Evolutionary conservation across 2,113 vertebrate genomes (phyloP).

Genomic region (Sakesphorus luctuosus): DNA sequence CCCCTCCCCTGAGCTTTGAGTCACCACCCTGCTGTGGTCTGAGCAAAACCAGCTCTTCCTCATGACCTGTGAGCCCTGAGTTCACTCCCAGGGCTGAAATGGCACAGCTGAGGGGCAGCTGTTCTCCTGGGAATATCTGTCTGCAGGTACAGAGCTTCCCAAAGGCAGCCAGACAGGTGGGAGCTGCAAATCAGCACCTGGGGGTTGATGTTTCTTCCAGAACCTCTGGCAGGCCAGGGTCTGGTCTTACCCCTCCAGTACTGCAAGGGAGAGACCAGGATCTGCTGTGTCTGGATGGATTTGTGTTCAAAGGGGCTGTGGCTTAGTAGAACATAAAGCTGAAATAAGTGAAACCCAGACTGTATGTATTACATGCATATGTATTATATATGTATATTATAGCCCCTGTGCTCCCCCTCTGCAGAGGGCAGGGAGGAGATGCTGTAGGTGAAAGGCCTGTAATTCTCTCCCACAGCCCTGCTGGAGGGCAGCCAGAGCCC

Average conservation of each 20-base stretch:
- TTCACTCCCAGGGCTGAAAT: accelerated
- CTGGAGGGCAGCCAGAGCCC: not conserved
- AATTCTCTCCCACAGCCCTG: not conserved
- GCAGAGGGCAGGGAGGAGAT: not conserved
- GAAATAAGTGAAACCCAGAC: not conserved
- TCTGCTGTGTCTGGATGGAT: not conserved
- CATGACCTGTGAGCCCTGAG: not conserved
- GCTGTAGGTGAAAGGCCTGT: not conserved
- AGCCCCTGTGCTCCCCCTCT: too few relatives aligned
- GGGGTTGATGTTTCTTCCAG: not conserved
- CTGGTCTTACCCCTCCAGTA: not conserved
- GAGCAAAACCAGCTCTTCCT: not conserved
- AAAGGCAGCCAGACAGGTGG: not conserved
- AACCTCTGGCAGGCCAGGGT: not conserved
- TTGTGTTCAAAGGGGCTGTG: not conserved
- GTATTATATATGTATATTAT: too few relatives aligned
- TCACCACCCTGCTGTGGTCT: not conserved
- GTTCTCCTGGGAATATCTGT: not conserved
- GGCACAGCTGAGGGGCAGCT: not conserved
- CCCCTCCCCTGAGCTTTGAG: not conserved
- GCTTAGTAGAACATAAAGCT: not conserved
- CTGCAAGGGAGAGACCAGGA: accelerated
- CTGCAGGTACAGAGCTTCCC: not conserved
- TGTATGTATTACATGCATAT: too few relatives aligned
- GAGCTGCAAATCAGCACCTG: not conserved